Conservation (phyloP, 1,140 invertebrate genomes). For the Colletes latitarsis region DNA sequence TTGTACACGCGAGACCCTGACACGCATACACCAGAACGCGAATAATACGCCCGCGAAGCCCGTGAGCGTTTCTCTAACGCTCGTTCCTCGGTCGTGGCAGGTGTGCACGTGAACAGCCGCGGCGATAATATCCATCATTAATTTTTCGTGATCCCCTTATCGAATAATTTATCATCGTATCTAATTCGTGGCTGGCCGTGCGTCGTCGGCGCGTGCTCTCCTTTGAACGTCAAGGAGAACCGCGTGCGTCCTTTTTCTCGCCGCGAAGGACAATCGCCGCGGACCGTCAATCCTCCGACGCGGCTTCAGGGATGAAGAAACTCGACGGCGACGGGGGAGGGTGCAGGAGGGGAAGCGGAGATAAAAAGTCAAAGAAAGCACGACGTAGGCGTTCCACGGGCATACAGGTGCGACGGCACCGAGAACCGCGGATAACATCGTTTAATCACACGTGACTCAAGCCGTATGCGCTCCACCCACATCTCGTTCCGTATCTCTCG, state of each 20-base stretch:
- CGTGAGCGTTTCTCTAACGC: conserved; percentile 39
- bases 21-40: conserved; percentile 16
- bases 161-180: conserved; percentile 55
- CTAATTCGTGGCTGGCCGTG: conserved; percentile 19
- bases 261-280: conserved; percentile 51
- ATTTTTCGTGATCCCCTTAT: conserved; percentile 57
- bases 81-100: conserved; percentile 39
- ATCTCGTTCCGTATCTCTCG: conserved; percentile 71
- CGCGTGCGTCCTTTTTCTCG: not conserved
- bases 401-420: conserved; percentile 74
- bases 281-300: conserved; percentile 47
- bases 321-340: conserved; percentile 7
- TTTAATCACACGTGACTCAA: conserved; percentile 79
- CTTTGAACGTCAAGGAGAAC: conserved; percentile 33
- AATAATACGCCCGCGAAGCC: not conserved
- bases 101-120: conserved; percentile 66
- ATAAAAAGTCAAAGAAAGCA: conserved; percentile 60
- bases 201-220: not conserved
- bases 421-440: conserved; percentile 76
- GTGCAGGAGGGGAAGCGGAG: conserved; percentile 5
- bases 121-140: conserved; percentile 54
- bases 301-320: conserved; percentile 53
- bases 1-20: conserved; percentile 42
- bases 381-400: conserved; percentile 70
- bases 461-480: conserved; percentile 76